Conservation (phyloP, 2,888 invertebrate species). For the Julus scandinavius region DNA sequence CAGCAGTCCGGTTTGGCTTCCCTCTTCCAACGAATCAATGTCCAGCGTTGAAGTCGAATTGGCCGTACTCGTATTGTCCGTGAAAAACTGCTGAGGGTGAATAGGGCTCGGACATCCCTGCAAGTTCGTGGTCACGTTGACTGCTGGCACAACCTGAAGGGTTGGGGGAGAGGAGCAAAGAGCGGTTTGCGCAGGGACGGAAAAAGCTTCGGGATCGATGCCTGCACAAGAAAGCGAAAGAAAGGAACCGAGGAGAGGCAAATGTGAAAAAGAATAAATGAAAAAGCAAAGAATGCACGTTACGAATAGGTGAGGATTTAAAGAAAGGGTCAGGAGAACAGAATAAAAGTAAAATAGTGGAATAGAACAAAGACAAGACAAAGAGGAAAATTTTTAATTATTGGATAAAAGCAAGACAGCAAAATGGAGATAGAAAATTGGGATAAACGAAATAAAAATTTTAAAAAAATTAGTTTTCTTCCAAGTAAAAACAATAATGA, state of each 20-base stretch:
- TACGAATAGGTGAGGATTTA: background rate
- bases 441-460: background rate
- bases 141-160: background rate
- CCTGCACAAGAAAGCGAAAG: background rate
- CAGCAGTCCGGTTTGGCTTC: slow-evolving; percentile 59
- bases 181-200: slow-evolving; percentile 77
- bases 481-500: background rate
- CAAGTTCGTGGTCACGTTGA: background rate
- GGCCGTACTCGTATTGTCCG: slow-evolving; percentile 49
- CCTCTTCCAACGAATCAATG: slow-evolving; percentile 84
- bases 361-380: background rate
- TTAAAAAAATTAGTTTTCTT: background rate
- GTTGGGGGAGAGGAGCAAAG: slow-evolving; percentile 72
- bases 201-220: background rate
- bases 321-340: background rate
- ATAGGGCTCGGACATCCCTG: background rate
- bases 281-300: background rate
- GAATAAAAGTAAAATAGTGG: background rate
- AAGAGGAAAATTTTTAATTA: background rate
- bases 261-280: background rate
- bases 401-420: background rate
- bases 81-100: slow-evolving; percentile 50
- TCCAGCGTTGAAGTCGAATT: slow-evolving; percentile 77
- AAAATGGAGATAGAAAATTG: background rate
- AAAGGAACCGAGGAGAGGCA: background rate